Evolutionary conservation across 2,888 invertebrate species (phyloP).

Genomic region (Cylloceria caligata): DNA sequence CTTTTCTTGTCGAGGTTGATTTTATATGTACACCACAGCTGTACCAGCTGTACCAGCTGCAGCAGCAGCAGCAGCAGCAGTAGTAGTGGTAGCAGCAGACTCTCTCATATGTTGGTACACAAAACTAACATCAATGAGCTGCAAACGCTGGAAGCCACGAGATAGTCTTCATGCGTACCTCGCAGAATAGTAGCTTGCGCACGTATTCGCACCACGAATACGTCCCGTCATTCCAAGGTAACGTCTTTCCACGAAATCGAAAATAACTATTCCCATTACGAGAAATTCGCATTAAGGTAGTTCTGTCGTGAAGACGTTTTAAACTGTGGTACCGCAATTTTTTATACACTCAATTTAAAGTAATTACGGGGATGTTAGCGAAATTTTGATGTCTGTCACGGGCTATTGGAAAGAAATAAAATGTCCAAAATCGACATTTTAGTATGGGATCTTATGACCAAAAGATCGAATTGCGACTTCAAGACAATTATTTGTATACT

Average conservation of each 20-base stretch:
- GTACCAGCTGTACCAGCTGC: background rate
- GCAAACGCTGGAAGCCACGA: no score
- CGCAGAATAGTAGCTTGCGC: background rate
- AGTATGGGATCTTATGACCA: no score
- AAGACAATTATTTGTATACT: no score
- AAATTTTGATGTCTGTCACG: no score
- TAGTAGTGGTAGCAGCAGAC: background rate
- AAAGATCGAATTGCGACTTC: no score
- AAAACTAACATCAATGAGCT: background rate
- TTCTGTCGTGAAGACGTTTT: no score
- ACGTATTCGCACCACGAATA: background rate
- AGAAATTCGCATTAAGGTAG: background rate
- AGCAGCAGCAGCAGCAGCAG: background rate
- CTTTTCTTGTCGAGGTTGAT: conserved; percentile 4
- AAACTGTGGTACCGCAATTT: no score
- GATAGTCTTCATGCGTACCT: background rate
- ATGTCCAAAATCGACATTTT: no score
- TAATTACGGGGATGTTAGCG: no score
- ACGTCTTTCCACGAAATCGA: background rate
- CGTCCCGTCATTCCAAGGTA: background rate
- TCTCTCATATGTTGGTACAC: background rate
- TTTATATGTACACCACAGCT: conserved; percentile 1
- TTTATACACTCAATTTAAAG: no score
- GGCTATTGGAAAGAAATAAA: no score
- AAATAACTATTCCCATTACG: background rate